Conservation (phyloP, 2,797 vertebrate genomes). For the Sebastes hubbsi region DNA sequence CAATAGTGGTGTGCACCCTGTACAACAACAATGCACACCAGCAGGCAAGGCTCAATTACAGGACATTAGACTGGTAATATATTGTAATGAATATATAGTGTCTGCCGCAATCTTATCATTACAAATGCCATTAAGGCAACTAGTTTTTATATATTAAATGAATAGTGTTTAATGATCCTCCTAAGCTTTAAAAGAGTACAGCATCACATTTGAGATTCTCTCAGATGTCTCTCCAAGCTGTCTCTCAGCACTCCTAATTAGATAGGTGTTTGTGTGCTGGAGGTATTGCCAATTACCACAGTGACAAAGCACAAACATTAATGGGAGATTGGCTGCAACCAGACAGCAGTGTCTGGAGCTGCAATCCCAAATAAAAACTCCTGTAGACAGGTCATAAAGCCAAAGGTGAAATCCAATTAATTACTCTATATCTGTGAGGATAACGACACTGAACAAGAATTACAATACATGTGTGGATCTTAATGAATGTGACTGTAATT, state of each 20-base stretch:
- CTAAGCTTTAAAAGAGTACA: constrained; percentile 34
- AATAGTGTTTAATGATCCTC: constrained; percentile 44
- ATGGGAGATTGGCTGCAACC: constrained; percentile 51
- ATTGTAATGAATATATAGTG: constrained; percentile 22
- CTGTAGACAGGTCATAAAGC: constrained; percentile 60
- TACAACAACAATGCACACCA: constrained; percentile 4
- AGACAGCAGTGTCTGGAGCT: constrained; percentile 53
- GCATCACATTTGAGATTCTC: constrained; percentile 56
- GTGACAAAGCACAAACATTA: constrained; percentile 70
- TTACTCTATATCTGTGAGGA: constrained; percentile 47
- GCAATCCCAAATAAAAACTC: constrained; percentile 55
- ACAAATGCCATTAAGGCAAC: constrained; percentile 32
- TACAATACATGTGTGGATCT: constrained; percentile 57
- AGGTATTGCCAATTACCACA: constrained; percentile 68
- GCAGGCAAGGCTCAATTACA: constrained; percentile 16
- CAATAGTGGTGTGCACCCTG: background rate
- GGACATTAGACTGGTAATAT: constrained; percentile 14
- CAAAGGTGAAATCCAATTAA: constrained; percentile 74
- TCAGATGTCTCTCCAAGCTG: constrained; percentile 57
- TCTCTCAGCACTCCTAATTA: constrained; percentile 57
- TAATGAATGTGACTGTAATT: constrained; percentile 74
- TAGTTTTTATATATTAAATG: constrained; percentile 36
- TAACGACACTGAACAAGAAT: constrained; percentile 54
- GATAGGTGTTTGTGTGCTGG: constrained; percentile 62
- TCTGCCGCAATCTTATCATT: constrained; percentile 17